Evolutionary conservation across 2,113 vertebrate genomes (phyloP).

Genomic region (Cochlearius cochlearius): DNA sequence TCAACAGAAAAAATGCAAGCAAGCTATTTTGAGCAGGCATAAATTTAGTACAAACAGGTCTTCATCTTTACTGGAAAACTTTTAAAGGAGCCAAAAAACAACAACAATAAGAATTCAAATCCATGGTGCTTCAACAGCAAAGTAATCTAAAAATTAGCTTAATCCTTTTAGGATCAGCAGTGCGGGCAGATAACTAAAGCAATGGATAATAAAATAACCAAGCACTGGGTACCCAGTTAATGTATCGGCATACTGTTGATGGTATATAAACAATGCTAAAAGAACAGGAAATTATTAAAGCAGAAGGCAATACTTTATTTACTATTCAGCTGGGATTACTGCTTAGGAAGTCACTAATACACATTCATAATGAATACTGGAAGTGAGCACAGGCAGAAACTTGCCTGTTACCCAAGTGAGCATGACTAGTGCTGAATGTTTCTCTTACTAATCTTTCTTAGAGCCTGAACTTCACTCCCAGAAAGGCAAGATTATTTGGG

Average conservation of each 20-base stretch:
- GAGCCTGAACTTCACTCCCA: background rate
- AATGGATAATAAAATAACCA: background rate
- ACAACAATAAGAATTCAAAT: background rate
- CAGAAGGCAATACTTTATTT: background rate
- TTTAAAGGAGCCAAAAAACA: background rate
- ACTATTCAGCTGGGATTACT: background rate
- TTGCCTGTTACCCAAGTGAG: slow-evolving; percentile 22
- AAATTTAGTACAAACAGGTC: background rate
- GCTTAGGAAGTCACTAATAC: slow-evolving; percentile 6
- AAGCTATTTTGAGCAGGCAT: background rate
- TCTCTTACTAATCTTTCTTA: slow-evolving; percentile 17
- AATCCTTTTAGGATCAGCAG: background rate
- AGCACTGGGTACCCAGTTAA: background rate
- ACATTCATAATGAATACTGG: background rate
- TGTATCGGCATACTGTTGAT: background rate
- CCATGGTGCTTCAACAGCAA: background rate
- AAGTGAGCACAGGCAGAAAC: slow-evolving; percentile 12
- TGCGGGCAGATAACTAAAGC: background rate
- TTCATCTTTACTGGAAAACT: background rate
- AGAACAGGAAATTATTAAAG: slow-evolving; percentile 28
- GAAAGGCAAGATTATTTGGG: slow-evolving; percentile 15
- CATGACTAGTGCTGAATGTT: slow-evolving; percentile 1
- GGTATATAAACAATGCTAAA: background rate
- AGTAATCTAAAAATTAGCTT: background rate
- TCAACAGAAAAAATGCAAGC: background rate